Conservation (phyloP, 2,113 vertebrate species). For the Lepisosteus oculatus region DNA sequence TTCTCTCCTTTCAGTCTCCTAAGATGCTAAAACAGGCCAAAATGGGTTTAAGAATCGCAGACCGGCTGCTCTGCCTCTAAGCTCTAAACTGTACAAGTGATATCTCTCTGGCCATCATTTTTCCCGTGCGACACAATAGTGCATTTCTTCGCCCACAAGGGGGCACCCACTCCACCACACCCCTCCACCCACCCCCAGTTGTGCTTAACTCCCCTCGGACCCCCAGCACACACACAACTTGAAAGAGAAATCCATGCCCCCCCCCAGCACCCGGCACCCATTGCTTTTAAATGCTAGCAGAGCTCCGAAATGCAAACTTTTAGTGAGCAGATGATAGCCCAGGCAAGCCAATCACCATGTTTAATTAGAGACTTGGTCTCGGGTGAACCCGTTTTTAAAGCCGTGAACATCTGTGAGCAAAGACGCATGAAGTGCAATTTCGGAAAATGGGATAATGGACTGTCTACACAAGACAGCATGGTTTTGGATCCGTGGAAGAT, state of each 20-base stretch:
- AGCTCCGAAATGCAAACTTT: not conserved
- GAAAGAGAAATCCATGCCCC: not conserved
- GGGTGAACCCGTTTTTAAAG: constrained; percentile 10
- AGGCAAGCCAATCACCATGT: not conserved
- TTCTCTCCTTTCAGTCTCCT: too few relatives aligned
- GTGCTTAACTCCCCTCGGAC: not conserved
- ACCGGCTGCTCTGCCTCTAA: too few relatives aligned
- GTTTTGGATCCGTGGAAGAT: constrained; percentile 3
- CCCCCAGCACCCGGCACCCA: not conserved
- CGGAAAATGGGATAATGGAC: constrained; percentile 15
- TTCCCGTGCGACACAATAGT: too few relatives aligned
- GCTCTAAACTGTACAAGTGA: too few relatives aligned
- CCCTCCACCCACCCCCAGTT: too few relatives aligned
- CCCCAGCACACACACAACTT: not conserved
- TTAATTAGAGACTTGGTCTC: constrained; percentile 21
- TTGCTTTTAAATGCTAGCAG: not conserved
- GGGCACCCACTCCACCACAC: too few relatives aligned
- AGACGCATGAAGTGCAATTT: constrained; percentile 15
- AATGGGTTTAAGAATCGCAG: too few relatives aligned
- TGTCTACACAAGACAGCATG: not conserved
- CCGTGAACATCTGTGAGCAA: constrained; percentile 8
- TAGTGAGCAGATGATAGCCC: not conserved
- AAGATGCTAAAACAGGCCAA: too few relatives aligned
- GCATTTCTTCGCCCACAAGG: too few relatives aligned
- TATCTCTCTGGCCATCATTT: too few relatives aligned